Evolutionary conservation across 2,797 vertebrate species (phyloP), one percentile per base, ranked within the genome.

Genomic region (Onychomys arenicola): DNA sequence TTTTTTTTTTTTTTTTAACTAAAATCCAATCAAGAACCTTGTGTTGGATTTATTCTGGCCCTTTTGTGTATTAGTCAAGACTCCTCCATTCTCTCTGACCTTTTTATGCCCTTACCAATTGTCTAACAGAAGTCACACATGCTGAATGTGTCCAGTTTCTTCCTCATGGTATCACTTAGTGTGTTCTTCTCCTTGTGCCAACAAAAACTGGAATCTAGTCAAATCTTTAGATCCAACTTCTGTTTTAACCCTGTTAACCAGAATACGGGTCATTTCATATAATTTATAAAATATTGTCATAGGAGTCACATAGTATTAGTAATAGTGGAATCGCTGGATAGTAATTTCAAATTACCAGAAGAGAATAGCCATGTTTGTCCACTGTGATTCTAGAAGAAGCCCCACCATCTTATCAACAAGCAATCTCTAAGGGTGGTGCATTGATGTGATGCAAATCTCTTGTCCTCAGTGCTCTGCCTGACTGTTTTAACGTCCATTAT

Each of bases 131-230:
- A 67, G n/a, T 40, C 16, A 14, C 27, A 57, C 5, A 23, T 82
- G 89, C 43, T 37, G 10, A 90, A 46, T 40, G 32, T 71, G 14
- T 23, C 40, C 25, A 52, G 2, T 32, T 23, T 32, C 23, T 89
- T 71, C 73, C 49, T 57, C 52, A 3, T 2, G 34, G 4, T 10
- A 43, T 69, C 19, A 59, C 25, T 83, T 75, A 49, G 25, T 77
- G 82, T 67, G 23, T 78, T 89, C 67, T 95, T 95, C 57, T 61
- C 78, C 78, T 73, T 73, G 17, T n/a, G 11, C 78, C 73, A 84
- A 12, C 71, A 92, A 71, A 40, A 43, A 59, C 10, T 73, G 25
- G 59, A 59, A 65, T 73, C 11, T 82, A 71, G 90, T 86, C 27
- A 78, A 86, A 57, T 0, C 77, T 86, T 86, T 83, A 67, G 13